Conservation (phyloP, 64 coral and sea anemone species). For the Montipora efflorescens region DNA sequence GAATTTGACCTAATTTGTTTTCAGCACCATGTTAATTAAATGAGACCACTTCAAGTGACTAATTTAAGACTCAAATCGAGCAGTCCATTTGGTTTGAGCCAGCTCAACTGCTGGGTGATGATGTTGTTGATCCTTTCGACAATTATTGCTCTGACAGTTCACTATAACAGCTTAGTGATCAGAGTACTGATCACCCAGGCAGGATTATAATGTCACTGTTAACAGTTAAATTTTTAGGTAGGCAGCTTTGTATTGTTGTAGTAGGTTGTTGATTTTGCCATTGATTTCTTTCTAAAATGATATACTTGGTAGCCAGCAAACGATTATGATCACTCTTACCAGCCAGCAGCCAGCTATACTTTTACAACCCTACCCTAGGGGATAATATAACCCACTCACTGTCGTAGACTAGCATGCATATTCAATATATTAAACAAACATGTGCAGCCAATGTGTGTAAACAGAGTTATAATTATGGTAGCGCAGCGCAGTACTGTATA, state of each 20-base stretch:
- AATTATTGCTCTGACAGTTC: constrained; percentile 17
- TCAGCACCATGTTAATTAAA: neutral
- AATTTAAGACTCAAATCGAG: constrained; percentile 16
- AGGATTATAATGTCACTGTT: constrained; percentile 23
- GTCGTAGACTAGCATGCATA: neutral
- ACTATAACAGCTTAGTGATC: constrained; percentile 27
- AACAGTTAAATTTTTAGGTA: constrained; percentile 36
- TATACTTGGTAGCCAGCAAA: neutral
- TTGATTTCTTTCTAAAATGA: constrained; percentile 17
- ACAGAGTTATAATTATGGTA: neutral
- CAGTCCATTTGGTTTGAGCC: constrained; percentile 16
- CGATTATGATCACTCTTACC: constrained; percentile 4
- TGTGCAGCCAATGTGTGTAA: neutral
- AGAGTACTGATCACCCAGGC: constrained; percentile 4
- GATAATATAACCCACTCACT: neutral
- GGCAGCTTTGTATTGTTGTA: constrained; percentile 33
- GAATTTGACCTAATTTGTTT: constrained; percentile 1
- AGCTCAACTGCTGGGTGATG: constrained; percentile 18
- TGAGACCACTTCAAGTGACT: constrained; percentile 29
- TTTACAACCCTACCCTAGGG: constrained; percentile 18
- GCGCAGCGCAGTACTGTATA: neutral
- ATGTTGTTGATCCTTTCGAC: constrained; percentile 1
- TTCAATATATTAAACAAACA: neutral
- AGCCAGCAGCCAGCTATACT: constrained; percentile 13
- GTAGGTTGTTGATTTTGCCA: constrained; percentile 35